Base-by-base conservation (phyloP, 2,888 invertebrate genomes). In the Conchocele bisecta region DNA sequence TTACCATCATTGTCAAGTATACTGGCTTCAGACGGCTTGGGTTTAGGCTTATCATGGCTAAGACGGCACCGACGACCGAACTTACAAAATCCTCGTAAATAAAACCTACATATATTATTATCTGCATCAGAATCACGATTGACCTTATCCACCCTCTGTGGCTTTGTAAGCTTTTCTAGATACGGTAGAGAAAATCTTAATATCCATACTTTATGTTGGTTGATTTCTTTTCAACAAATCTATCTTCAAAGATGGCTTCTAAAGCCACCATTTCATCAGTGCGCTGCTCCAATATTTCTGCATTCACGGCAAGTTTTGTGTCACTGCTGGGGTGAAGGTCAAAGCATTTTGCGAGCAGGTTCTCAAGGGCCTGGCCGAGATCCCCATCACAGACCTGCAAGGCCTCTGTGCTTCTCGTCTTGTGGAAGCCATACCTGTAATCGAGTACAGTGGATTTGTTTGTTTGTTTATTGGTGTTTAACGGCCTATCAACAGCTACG, bases 391-490 rank as follows among this genome's bases (percentile, higher is more conserved):
- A 81, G 4, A 86, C 57, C 39, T 85, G 82, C 24, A 89, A 72
- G 6, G 89, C 88, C 59, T 84, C 83, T 15, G 68, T 61, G 64
- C 87, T 86, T 24, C 85, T 72, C 7, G 75, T 75, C 39, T 79
- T 79, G 44, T 86, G 86, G 76, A 88, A 89, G 6, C 89, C 89
- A 82, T 88, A 89, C 44, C 89, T 89, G 74, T n/a, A n/a, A n/a
- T n/a, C n/a, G n/a, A n/a, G n/a, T n/a, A n/a, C n/a, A n/a, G n/a
- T n/a, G n/a, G n/a, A n/a, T n/a, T n/a, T n/a, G n/a, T n/a, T n/a
- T n/a, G n/a, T n/a, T n/a, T n/a, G n/a, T n/a, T n/a, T n/a, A n/a
- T n/a, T n/a, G n/a, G n/a, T n/a, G n/a, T n/a, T n/a, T n/a, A n/a
- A n/a, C n/a, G n/a, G n/a, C n/a, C n/a, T n/a, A n/a, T n/a, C n/a